Evolutionary conservation across 2,113 vertebrate genomes (phyloP).

Genomic region (Microcebus ravelobensis): DNA sequence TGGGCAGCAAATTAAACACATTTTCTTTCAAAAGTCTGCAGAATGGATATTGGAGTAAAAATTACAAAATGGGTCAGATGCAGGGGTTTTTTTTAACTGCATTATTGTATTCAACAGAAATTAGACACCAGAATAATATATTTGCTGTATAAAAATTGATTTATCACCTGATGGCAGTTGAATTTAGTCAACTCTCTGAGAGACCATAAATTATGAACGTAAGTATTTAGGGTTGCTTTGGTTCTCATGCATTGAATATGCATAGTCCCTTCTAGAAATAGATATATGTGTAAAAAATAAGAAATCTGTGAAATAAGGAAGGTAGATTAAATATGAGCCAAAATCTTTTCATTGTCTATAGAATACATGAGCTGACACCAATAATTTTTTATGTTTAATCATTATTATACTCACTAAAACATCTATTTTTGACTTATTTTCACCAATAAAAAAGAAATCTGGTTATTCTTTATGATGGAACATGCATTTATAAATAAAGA

Average conservation of each 20-base stretch:
- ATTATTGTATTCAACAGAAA: background rate
- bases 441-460: background rate
- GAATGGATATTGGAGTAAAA: background rate
- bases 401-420: background rate
- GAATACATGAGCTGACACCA: background rate
- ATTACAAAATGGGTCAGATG: background rate
- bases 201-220: background rate
- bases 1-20: background rate
- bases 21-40: background rate
- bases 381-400: background rate
- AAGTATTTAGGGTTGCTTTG: background rate
- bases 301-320: slow-evolving; percentile 8
- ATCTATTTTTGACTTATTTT: background rate
- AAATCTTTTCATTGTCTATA: background rate
- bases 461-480: background rate
- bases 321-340: background rate
- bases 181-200: background rate
- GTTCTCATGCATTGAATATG: background rate
- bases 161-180: background rate
- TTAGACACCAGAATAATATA: background rate
- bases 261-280: background rate
- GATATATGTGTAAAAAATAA: background rate
- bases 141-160: background rate
- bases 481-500: background rate
- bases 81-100: background rate